Evolutionary conservation across 2,888 invertebrate species (phyloP).

Genomic region (Leptinotarsa juncta): DNA sequence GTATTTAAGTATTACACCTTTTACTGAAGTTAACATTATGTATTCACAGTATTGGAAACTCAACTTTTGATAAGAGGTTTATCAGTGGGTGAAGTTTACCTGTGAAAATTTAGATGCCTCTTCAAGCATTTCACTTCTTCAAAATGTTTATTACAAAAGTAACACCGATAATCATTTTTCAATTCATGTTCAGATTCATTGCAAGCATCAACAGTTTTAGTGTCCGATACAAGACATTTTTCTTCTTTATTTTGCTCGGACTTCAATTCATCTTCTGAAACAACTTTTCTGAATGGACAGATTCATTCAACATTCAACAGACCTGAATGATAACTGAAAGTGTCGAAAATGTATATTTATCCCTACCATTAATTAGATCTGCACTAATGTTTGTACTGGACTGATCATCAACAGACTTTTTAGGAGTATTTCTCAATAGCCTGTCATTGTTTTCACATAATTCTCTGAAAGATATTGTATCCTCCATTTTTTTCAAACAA

Average conservation of each 20-base stretch:
- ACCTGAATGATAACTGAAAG: not conserved
- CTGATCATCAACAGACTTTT: not conserved
- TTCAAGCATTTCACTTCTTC: slow-evolving; percentile 47
- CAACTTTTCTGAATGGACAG: not conserved
- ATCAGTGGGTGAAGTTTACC: slow-evolving; percentile 37
- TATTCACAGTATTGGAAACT: too few species aligned
- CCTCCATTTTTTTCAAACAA: slow-evolving; percentile 51
- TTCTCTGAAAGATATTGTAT: slow-evolving; percentile 51
- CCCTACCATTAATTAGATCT: too few species aligned
- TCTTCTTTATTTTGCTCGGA: not conserved
- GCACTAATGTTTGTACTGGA: too few species aligned
- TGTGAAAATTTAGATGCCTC: slow-evolving; percentile 52
- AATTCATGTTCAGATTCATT: slow-evolving; percentile 45
- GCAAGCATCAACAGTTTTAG: slow-evolving; percentile 42
- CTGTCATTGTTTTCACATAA: slow-evolving; percentile 52
- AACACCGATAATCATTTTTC: slow-evolving; percentile 47
- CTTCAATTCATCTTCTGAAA: slow-evolving; percentile 7
- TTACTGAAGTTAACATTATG: too few species aligned
- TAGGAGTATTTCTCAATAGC: not conserved
- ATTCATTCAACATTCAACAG: too few species aligned
- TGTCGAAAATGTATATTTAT: not conserved
- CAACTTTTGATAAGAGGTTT: too few species aligned
- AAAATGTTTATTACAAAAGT: slow-evolving; percentile 50
- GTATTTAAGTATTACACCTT: too few species aligned
- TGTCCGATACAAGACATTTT: slow-evolving; percentile 33